A percentile compares a stretch with the other conserved stretches of the same genome.
Evolutionary conservation across 2,797 vertebrate species (phyloP).

Genomic region (Falco novaeseelandiae): DNA sequence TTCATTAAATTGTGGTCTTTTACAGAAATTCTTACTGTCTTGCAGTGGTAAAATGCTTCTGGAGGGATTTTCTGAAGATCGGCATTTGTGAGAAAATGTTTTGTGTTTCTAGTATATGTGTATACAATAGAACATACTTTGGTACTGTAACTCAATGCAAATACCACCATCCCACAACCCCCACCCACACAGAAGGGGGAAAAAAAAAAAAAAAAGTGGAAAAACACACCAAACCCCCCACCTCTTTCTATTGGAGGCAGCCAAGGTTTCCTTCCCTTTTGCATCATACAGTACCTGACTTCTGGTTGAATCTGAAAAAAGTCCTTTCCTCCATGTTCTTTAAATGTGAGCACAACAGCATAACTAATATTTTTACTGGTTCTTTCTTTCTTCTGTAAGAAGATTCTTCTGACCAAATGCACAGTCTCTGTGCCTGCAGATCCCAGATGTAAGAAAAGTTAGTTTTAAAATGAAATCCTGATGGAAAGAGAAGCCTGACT

Average conservation of each 20-base stretch:
- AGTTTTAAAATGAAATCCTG: background rate
- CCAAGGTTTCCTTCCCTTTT: background rate
- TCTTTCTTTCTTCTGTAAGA: background rate
- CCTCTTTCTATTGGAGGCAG: background rate
- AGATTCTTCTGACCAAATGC: background rate
- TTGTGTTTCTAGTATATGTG: background rate
- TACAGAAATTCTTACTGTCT: background rate
- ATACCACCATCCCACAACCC: accelerated
- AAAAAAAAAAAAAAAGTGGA: background rate
- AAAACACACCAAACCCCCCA: too few relatives aligned
- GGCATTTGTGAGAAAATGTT: background rate
- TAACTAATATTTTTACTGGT: background rate
- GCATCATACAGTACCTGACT: accelerated
- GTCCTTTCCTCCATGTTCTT: background rate
- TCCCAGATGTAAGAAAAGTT: background rate
- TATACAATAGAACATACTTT: background rate
- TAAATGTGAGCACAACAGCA: background rate
- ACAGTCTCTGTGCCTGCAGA: background rate
- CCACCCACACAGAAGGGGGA: accelerated
- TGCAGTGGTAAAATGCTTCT: background rate
- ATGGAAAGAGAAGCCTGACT: background rate
- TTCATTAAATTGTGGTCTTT: background rate
- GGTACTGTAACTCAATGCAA: background rate
- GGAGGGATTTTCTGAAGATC: background rate
- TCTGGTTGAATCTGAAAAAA: background rate